Evolutionary conservation across 2,888 invertebrate species (phyloP), one percentile per base, ranked within the genome.

Genomic region (Ophioninae sp.): DNA sequence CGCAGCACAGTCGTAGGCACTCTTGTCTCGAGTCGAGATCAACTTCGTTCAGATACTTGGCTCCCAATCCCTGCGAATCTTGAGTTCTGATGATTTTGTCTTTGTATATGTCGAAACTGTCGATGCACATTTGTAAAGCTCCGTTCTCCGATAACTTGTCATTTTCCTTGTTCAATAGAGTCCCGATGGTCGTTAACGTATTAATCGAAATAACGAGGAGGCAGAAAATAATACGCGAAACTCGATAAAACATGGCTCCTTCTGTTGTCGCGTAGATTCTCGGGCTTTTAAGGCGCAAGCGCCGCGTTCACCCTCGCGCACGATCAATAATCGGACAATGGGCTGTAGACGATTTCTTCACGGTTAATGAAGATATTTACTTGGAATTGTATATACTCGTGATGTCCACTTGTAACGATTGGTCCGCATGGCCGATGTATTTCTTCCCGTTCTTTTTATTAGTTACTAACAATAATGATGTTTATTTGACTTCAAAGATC

Each of bases 21-120:
- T 98, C 97, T 88, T 96, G 95, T 87, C 96, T 95, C 75, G 96
- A 95, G 87, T 96, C 96, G 90, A 98, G 94, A 92, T 97, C 97
- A 85, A 96, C 95, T 92, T 97, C 97, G 91, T 96, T 97, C 69
- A 98, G 94, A 93, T 97, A 98, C 91, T 96, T 96, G 75, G 98
- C 98, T 76, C 98, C 98, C 95, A 97, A 96, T 74, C 96, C 96
- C 89, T 96, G 95, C 0, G 98, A 98, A 93, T 98, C 98, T 90
- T 97, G 96, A 0, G 98, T 97, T 89, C 97, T 95, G 90, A 98
- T 98, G 89, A 98, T 98, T 92, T 97, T 97, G 93, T 97, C 97
- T 89, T 95, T 95, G 93, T 97, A 97, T 86, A 98, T 95, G 93
- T 97, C 97, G 93, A 98, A 98, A 93, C 95, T 96, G 87, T 96